Conservation (phyloP, 2,113 vertebrate genomes). For the Junco hyemalis region DNA sequence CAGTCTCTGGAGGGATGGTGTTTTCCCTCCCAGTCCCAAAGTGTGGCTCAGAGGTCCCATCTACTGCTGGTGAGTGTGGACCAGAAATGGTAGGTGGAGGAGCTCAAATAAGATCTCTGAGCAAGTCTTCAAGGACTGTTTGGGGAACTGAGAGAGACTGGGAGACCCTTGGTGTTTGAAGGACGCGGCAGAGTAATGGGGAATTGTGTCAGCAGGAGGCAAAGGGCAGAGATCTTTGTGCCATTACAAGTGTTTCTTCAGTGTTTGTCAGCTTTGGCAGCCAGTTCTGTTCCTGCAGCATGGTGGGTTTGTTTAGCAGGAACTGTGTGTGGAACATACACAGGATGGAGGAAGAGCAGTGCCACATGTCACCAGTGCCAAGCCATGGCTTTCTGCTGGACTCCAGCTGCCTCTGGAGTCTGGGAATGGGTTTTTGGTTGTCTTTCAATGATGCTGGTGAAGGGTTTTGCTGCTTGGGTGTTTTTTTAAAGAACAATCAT, state of each 20-base stretch:
- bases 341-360: not conserved
- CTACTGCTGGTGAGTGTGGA: not conserved
- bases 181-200: rapidly evolving
- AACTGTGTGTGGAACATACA: rapidly evolving
- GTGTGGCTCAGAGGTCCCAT: not conserved
- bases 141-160: not conserved
- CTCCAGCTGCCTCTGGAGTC: not conserved
- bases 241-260: not conserved
- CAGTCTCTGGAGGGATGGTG: rapidly evolving
- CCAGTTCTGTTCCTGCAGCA: not conserved
- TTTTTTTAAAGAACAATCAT: rapidly evolving
- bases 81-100: not conserved
- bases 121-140: not conserved
- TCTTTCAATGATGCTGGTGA: not conserved
- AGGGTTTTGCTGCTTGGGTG: not conserved
- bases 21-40: not conserved
- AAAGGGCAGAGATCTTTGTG: rapidly evolving
- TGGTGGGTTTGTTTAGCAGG: not conserved
- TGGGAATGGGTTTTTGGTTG: not conserved
- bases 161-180: not conserved
- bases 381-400: not conserved
- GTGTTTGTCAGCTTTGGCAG: not conserved
- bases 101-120: not conserved
- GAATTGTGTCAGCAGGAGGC: not conserved
- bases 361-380: rapidly evolving